Conservation (phyloP, 92 coral and sea anemone species). For the Parazoanthus darwini region DNA sequence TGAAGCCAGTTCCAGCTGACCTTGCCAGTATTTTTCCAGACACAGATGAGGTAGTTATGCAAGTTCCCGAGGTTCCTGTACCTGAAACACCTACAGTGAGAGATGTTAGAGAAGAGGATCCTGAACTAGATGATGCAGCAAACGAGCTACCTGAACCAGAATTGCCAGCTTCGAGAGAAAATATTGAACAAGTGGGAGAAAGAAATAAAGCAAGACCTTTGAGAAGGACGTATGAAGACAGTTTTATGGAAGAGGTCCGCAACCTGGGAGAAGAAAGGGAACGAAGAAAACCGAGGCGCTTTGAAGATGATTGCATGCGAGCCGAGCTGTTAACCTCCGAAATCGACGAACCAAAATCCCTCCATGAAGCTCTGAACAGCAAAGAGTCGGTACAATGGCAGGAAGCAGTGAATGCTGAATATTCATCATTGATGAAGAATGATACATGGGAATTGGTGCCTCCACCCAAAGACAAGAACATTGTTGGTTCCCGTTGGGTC, state of each 20-base stretch:
- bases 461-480: conserved; percentile 49
- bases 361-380: conserved; percentile 28
- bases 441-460: conserved; percentile 51
- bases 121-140: conserved; percentile 13
- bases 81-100: conserved; percentile 20
- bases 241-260: conserved; percentile 52
- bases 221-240: conserved; percentile 42
- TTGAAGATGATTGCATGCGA: conserved; percentile 36
- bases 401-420: conserved; percentile 39
- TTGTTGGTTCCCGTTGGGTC: conserved; percentile 56
- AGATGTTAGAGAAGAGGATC: conserved; percentile 12
- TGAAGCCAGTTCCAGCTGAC: conserved; percentile 38
- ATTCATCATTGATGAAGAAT: conserved; percentile 15
- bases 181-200: conserved; percentile 32
- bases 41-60: conserved; percentile 21
- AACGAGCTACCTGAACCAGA: conserved; percentile 4
- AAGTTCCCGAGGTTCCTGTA: conserved; percentile 22
- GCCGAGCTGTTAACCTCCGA: conserved; percentile 14
- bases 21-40: conserved; percentile 47
- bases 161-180: conserved; percentile 27
- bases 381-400: conserved; percentile 36
- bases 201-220: neutral
- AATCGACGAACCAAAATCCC: conserved; percentile 11
- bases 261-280: conserved; percentile 52
- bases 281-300: conserved; percentile 53